Evolutionary conservation across 2,113 vertebrate genomes (phyloP), one percentile per base, ranked within the genome.

Genomic region (Phyllostomus discolor): DNA sequence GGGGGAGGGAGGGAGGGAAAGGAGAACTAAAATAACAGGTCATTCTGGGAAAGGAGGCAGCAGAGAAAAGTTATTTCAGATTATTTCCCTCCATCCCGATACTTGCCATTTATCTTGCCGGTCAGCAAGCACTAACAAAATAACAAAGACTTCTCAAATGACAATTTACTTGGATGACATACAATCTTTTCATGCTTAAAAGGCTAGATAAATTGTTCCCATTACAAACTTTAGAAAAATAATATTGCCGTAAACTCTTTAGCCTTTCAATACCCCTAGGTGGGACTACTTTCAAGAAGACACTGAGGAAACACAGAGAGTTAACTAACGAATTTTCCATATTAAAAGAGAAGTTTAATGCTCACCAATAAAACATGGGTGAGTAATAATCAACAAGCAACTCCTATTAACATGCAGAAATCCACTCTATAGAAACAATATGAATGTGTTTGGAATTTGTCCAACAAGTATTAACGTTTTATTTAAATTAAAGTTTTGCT

Each of bases 401-500:
- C 7, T 22, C 31, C 52, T 70, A 24, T 10, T 14, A 79, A 78
- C 88, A 95, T 79, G 81, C 94, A 90, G 19, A 96, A 72, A 87
- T 79, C 11, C 86, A n/a, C 31, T 94, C 62, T 50, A 91, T 31
- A 90, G 38, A 97, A 95, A 87, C 41, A 78, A 14, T 33, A 83
- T 72, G 80, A 95, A 7, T 88, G 46, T 64, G 28, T 76, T 64
- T 93, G 50, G 64, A 80, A 93, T 92, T 24, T 91, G 50, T 92
- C 79, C 66, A 95, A 78, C 52, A 95, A 91, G 52, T 79, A 95
- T 73, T 95, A 92, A 57, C 48, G 82, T 89, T 97, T 97, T 94
- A 96, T 89, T 86, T 73, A 84, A 93, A 84, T 64, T 1, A 62
- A 91, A 72, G 31, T 52, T 96, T 93, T 85, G 75, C 41, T 75